These are phyloP conservation scores for Drosophila greeni DNA, from an alignment of 2,888 invertebrate genomes.

Conservation along the genomic window DNA sequence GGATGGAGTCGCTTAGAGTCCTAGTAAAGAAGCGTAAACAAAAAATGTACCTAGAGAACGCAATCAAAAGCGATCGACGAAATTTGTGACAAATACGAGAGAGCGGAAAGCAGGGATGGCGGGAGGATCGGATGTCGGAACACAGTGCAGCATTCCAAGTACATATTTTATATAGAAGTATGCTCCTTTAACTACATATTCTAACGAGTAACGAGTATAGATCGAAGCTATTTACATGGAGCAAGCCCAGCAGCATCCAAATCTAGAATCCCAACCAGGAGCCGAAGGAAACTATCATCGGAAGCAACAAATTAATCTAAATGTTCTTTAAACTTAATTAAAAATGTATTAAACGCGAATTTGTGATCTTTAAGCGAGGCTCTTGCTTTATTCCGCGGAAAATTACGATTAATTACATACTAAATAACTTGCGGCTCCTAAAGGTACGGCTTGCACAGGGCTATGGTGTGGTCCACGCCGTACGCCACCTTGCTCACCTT, in stretches of 20 bases:
- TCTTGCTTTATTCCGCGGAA: slow-evolving; percentile 1
- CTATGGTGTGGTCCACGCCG: slow-evolving; percentile 92
- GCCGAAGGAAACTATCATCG: slow-evolving; percentile 32
- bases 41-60: slow-evolving; percentile 73
- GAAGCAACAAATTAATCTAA: slow-evolving; percentile 68
- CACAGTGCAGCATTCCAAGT: slow-evolving; percentile 64
- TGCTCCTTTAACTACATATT: slow-evolving; percentile 56
- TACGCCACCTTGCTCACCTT: slow-evolving; percentile 86
- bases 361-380: slow-evolving; percentile 67
- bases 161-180: slow-evolving; percentile 70
- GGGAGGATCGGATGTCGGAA: slow-evolving; percentile 7
- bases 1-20: slow-evolving; percentile 27
- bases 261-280: slow-evolving; percentile 1
- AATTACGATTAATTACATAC: not conserved
- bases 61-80: slow-evolving; percentile 71
- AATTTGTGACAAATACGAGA: slow-evolving; percentile 70
- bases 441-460: slow-evolving; percentile 86
- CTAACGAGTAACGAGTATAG: slow-evolving; percentile 33
- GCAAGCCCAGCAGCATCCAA: not conserved
- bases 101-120: slow-evolving; percentile 20
- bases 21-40: slow-evolving; percentile 40
- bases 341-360: slow-evolving; percentile 75
- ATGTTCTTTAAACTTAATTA: slow-evolving; percentile 70
- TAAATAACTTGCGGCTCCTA: slow-evolving; percentile 65
- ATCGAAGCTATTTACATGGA: slow-evolving; percentile 58